A percentile compares a stretch with the other conserved stretches of the same genome.
Conservation (phyloP, 1,140 invertebrate genomes). For the Drosophila tani region DNA sequence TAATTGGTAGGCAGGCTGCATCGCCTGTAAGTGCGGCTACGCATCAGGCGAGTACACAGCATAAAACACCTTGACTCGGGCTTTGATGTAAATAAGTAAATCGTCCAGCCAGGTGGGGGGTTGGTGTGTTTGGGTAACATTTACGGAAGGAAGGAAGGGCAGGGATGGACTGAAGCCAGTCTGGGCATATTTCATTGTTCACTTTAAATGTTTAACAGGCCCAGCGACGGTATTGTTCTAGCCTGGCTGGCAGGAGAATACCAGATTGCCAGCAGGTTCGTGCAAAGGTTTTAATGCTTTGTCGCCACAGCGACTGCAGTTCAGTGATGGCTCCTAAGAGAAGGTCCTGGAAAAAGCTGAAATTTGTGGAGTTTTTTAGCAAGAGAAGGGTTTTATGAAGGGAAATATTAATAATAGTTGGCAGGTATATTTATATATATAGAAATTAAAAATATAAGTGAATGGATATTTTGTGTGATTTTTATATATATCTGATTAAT, state of each 20-base stretch:
- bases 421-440: too few relatives aligned
- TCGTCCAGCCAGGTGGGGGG: constrained; percentile 1
- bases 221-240: constrained; percentile 49
- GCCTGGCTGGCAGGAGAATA: constrained; percentile 37
- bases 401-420: not conserved
- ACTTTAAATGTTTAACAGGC: constrained; percentile 79
- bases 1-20: constrained; percentile 74
- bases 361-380: not conserved
- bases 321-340: constrained; percentile 22
- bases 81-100: constrained; percentile 70
- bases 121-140: constrained; percentile 35
- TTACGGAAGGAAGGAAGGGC: not conserved
- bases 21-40: constrained; percentile 29
- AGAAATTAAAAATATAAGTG: too few relatives aligned
- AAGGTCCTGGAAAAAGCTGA: not conserved
- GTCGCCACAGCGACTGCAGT: constrained; percentile 36
- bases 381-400: not conserved
- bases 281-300: constrained; percentile 68
- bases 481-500: not conserved
- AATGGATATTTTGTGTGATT: too few relatives aligned
- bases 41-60: constrained; percentile 37
- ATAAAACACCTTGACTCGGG: constrained; percentile 64
- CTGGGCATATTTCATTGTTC: constrained; percentile 77
- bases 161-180: constrained; percentile 22
- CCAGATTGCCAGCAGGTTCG: constrained; percentile 38